phyloP scores from a whole-genome alignment of 2,888 invertebrate species.

The Drosophila mulleri region DNA sequence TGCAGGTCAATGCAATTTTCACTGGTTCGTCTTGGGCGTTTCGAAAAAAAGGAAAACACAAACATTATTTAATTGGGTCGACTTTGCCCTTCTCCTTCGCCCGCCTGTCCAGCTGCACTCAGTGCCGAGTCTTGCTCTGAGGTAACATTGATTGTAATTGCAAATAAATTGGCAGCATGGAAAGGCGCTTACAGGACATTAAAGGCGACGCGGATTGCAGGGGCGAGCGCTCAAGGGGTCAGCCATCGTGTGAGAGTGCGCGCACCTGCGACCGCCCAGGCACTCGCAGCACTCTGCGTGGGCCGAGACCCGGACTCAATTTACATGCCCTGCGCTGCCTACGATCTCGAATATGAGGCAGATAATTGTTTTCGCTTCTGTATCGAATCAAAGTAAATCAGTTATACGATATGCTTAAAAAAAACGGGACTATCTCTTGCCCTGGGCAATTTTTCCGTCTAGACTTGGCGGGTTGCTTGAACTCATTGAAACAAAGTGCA shows the following conservation, averaged over 20 bases:
- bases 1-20: slow-evolving; percentile 37
- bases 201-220: slow-evolving; percentile 8
- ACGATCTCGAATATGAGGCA: not conserved
- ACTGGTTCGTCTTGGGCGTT: slow-evolving; percentile 27
- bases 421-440: not conserved
- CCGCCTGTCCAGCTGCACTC: too few relatives aligned
- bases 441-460: slow-evolving; percentile 35
- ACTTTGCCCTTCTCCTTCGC: slow-evolving; percentile 13
- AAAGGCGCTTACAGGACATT: slow-evolving; percentile 49
- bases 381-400: slow-evolving; percentile 26
- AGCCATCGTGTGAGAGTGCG: not conserved
- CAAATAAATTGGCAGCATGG: slow-evolving; percentile 60
- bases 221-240: slow-evolving; percentile 2
- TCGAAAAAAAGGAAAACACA: slow-evolving; percentile 3
- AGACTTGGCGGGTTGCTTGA: slow-evolving; percentile 54
- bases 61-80: slow-evolving; percentile 48
- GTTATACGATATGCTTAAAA: slow-evolving; percentile 38
- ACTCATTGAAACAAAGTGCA: slow-evolving; percentile 37
- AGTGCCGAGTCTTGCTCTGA: slow-evolving; percentile 3
- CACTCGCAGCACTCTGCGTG: not conserved
- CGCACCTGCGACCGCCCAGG: slow-evolving; percentile 22
- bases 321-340: slow-evolving; percentile 11
- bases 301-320: not conserved
- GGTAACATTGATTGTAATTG: slow-evolving; percentile 57
- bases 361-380: slow-evolving; percentile 18